These are phyloP conservation scores for Atrichornis clamosus DNA, from an alignment of 2,113 vertebrate species.

Conservation along the genomic window DNA sequence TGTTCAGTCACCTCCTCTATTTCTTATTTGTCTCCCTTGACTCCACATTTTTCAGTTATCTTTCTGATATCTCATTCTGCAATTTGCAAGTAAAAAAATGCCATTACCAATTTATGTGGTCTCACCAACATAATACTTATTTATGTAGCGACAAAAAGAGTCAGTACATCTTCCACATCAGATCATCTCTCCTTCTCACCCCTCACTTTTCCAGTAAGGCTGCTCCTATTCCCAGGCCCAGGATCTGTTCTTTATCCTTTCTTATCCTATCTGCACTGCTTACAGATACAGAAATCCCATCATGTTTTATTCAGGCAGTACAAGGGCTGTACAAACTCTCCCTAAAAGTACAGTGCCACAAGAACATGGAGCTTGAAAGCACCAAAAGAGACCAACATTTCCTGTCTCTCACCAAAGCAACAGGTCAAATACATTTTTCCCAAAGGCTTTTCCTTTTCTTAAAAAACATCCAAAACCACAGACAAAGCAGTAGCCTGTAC, in stretches of 20 bases:
- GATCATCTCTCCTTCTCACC: not conserved
- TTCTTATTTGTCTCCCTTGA: not conserved
- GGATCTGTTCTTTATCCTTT: not conserved
- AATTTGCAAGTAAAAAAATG: not conserved
- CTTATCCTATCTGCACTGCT: not conserved
- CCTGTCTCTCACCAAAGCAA: not conserved
- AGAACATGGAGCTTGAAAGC: not conserved
- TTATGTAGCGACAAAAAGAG: rapidly evolving
- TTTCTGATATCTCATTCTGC: not conserved
- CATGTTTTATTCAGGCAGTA: not conserved
- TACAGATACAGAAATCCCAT: not conserved
- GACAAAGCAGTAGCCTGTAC: not conserved
- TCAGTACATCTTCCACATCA: not conserved
- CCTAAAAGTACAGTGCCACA: not conserved
- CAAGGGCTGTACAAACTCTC: not conserved
- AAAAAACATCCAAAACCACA: not conserved
- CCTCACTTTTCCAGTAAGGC: not conserved
- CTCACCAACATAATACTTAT: not conserved
- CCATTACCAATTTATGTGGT: rapidly evolving
- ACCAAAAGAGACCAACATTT: not conserved
- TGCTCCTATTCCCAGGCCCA: not conserved
- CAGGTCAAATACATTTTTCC: not conserved
- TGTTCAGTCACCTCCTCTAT: not conserved
- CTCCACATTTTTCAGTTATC: not conserved
- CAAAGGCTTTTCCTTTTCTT: not conserved